Evolutionary conservation across 2,113 vertebrate genomes (phyloP), one percentile per base, ranked within the genome.

Genomic region (Oryzias celebensis): DNA sequence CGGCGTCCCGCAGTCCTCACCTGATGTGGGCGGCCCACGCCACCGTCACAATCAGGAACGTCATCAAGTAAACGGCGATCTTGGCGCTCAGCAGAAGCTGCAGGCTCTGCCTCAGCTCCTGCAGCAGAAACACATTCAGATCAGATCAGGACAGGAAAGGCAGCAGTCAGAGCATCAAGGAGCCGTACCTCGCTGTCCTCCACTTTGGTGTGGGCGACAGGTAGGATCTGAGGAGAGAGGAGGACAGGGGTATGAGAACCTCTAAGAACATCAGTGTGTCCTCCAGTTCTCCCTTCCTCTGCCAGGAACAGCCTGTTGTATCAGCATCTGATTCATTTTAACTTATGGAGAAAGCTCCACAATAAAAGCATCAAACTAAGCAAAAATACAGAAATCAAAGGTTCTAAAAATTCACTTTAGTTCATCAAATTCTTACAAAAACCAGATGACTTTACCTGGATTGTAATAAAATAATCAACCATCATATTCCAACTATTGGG

Each of bases 1-100:
- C 36, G 8, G 36, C 36, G 31, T 8, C 31, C 31, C 8, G 2
- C 1, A 36, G 8, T 36, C 36, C 20, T 6, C 1, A 95, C 96
- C 94, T 94, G 60, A 95, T 94, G 56, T 98, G 96, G 52, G 96
- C 95, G 0, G 94, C 91, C 96, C 96, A 98, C 0, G 96, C 96
- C 24, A 94, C 94, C 0, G 94, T 95, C 49, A 98, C 96, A 7
- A 98, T 96, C 73, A 98, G 88, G 77, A 98, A 98, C 0, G 96
- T 97, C 95, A 98, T 96, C 60, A 98, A 66, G 63, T 98, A 98
- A 24, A 98, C 96, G 0, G 90, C 93, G 14, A 98, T 93, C 88
- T 95, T 96, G 57, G 94, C 92, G 8, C 93, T 85, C 1, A 98
- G 92, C 6, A 96, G 92, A 3, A 91, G 87, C 80, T 96, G 95